Percentiles rank a stretch among this genome's conserved stretches.
Conservation (phyloP, 2,888 invertebrate genomes). For the Sthenelais limicola region DNA sequence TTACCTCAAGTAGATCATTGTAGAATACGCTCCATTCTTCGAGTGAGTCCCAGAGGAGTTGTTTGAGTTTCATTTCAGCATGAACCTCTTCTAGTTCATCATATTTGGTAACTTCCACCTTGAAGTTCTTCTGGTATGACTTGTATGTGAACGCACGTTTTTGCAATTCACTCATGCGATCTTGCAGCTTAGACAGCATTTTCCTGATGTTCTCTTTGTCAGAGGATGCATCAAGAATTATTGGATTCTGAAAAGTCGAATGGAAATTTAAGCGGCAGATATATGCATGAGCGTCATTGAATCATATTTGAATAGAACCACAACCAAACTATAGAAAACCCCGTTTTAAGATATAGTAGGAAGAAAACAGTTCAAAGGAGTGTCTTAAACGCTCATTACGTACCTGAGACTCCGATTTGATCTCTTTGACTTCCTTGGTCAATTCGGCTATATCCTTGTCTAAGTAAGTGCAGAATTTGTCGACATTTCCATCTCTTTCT, state of each 20-base stretch:
- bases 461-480: conserved; percentile 81
- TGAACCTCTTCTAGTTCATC: conserved; percentile 86
- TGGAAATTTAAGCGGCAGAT: too few species aligned
- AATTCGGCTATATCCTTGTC: conserved; percentile 85
- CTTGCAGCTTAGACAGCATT: conserved; percentile 78
- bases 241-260: conserved; percentile 77
- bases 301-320: too few species aligned
- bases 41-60: conserved; percentile 85
- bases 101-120: conserved; percentile 87
- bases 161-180: conserved; percentile 78
- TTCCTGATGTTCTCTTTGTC: conserved; percentile 77
- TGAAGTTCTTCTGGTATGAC: conserved; percentile 87
- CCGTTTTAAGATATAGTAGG: too few species aligned
- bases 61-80: conserved; percentile 84
- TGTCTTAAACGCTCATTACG: too few species aligned
- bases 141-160: conserved; percentile 83
- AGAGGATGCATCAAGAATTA: conserved; percentile 82
- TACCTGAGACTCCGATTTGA: conserved; percentile 83
- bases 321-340: too few species aligned
- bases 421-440: conserved; percentile 81
- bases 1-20: conserved; percentile 80
- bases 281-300: too few species aligned
- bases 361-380: too few species aligned
- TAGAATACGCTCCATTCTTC: conserved; percentile 82
- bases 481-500: conserved; percentile 80